Evolutionary conservation across 2,888 invertebrate species (phyloP).

Genomic region (Cynaeus angustus): DNA sequence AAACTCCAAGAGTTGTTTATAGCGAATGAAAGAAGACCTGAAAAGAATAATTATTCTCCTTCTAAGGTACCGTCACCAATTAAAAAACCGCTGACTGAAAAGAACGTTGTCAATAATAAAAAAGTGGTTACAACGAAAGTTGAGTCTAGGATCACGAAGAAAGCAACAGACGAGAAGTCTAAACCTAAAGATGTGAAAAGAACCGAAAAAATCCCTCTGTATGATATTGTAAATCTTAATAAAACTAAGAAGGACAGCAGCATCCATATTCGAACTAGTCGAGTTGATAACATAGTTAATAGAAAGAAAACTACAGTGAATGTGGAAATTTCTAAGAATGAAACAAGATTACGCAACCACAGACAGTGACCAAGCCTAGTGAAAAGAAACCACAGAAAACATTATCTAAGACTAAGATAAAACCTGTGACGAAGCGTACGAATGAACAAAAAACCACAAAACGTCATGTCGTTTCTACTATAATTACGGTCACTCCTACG

Average conservation of each 20-base stretch:
- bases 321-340: slow-evolving; percentile 15
- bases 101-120: slow-evolving; percentile 39
- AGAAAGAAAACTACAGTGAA: slow-evolving; percentile 48
- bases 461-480: slow-evolving; percentile 61
- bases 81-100: slow-evolving; percentile 45
- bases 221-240: slow-evolving; percentile 58
- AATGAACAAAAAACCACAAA: slow-evolving; percentile 53
- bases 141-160: slow-evolving; percentile 30
- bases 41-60: slow-evolving; percentile 9
- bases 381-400: slow-evolving; percentile 66
- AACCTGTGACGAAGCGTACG: slow-evolving; percentile 64
- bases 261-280: slow-evolving; percentile 60
- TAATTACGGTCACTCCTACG: slow-evolving; percentile 61
- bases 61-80: slow-evolving; percentile 16
- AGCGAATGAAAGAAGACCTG: slow-evolving; percentile 50
- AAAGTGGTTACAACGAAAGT: slow-evolving; percentile 40
- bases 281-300: slow-evolving; percentile 61
- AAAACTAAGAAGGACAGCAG: slow-evolving; percentile 56
- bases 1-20: slow-evolving; percentile 52
- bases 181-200: slow-evolving; percentile 46
- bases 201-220: slow-evolving; percentile 55
- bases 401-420: slow-evolving; percentile 54
- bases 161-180: slow-evolving; percentile 17
- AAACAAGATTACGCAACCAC: no score
- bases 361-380: slow-evolving; percentile 60